Evolutionary conservation across 2,888 invertebrate genomes (phyloP).

Genomic region (Limnephilus auricula): DNA sequence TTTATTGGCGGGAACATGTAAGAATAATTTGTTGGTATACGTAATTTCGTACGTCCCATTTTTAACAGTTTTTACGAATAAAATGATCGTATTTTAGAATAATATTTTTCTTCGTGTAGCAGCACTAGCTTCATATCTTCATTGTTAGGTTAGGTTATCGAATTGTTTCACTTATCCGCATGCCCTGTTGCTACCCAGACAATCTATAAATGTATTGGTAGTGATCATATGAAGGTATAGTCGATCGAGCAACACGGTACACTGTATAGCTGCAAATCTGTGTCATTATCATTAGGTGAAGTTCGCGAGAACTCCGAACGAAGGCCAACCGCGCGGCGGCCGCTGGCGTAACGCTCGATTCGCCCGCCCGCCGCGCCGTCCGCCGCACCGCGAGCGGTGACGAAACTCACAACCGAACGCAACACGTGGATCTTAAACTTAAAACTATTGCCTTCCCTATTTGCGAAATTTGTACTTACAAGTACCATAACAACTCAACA

Average conservation of each 20-base stretch:
- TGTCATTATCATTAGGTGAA: slow-evolving; percentile 79
- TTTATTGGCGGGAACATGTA: too few relatives aligned
- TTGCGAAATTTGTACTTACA: too few relatives aligned
- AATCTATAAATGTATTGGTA: neutral
- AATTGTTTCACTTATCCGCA: neutral
- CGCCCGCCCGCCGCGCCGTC: neutral
- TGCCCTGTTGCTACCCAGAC: neutral
- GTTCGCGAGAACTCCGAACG: slow-evolving; percentile 70
- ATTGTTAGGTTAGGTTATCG: neutral
- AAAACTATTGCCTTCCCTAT: too few relatives aligned
- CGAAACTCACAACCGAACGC: neutral
- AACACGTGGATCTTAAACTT: neutral
- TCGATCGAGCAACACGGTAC: slow-evolving; percentile 1
- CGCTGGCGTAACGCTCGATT: slow-evolving; percentile 18
- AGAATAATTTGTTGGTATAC: too few relatives aligned
- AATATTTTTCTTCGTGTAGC: too few relatives aligned
- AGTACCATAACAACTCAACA: too few relatives aligned
- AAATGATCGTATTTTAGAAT: too few relatives aligned
- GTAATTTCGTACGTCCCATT: too few relatives aligned
- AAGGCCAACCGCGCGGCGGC: neutral
- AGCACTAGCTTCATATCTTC: too few relatives aligned
- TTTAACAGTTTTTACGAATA: too few relatives aligned
- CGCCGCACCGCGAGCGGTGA: neutral
- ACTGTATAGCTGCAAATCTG: slow-evolving; percentile 70
- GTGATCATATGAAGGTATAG: neutral